These are phyloP conservation scores for Campoletis raptor DNA, from an alignment of 2,888 invertebrate genomes.

Conservation along the genomic window DNA sequence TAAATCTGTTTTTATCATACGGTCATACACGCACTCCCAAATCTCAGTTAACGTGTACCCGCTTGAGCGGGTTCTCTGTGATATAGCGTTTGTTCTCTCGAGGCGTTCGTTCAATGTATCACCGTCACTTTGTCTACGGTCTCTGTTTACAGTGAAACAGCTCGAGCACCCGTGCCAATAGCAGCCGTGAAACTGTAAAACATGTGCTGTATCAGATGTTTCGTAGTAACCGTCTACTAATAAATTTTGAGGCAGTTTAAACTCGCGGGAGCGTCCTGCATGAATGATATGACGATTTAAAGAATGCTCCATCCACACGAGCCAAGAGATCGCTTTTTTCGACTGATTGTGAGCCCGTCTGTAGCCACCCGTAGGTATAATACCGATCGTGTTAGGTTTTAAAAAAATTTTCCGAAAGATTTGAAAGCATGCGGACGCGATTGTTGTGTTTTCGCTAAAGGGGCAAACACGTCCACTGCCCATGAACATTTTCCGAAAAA, in stretches of 20 bases:
- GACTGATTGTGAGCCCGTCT: neutral
- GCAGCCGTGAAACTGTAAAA: neutral
- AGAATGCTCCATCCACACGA: slow-evolving; percentile 29
- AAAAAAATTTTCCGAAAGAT: slow-evolving; percentile 52
- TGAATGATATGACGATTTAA: slow-evolving; percentile 40
- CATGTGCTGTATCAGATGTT: slow-evolving; percentile 7
- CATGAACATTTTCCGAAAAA: slow-evolving; percentile 69
- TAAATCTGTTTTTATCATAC: too few relatives aligned
- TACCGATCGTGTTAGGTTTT: slow-evolving; percentile 27
- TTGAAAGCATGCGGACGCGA: slow-evolving; percentile 49
- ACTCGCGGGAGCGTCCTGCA: slow-evolving; percentile 41
- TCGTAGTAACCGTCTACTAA: slow-evolving; percentile 55
- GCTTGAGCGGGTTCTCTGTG: too few relatives aligned
- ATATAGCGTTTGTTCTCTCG: too few relatives aligned
- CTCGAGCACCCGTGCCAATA: slow-evolving; percentile 52
- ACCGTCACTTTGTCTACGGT: neutral
- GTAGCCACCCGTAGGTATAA: neutral
- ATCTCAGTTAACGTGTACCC: too few relatives aligned
- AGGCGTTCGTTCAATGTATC: too few relatives aligned
- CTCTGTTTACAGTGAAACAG: neutral
- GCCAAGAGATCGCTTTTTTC: too few relatives aligned
- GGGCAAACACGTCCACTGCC: slow-evolving; percentile 71
- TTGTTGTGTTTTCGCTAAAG: slow-evolving; percentile 72
- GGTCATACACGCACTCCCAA: too few relatives aligned
- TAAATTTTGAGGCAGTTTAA: slow-evolving; percentile 25